phyloP scores from a whole-genome alignment of 2,797 vertebrate species.

The Cryptoblepharus egeriae region DNA sequence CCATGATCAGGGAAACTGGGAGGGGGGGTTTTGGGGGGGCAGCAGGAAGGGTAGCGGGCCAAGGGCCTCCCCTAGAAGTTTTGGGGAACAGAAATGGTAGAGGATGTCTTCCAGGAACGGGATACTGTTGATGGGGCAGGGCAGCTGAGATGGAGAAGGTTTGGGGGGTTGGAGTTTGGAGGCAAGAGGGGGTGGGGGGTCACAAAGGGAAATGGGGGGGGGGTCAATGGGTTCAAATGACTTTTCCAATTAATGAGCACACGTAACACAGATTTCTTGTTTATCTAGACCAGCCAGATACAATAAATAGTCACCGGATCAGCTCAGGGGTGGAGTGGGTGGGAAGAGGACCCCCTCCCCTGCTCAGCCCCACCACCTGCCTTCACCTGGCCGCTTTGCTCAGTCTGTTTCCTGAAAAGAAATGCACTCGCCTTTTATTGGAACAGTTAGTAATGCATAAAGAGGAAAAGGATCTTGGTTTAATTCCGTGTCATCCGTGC shows the following conservation, averaged over 20 bases:
- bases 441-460: constrained; percentile 33
- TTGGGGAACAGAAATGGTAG: background rate
- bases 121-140: background rate
- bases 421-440: background rate
- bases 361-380: background rate
- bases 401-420: background rate
- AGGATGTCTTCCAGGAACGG: accelerated
- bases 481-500: constrained; percentile 89
- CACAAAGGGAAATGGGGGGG: background rate
- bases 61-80: no score
- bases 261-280: constrained; percentile 63
- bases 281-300: constrained; percentile 99
- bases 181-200: background rate
- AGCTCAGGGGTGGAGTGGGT: background rate
- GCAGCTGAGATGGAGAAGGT: background rate
- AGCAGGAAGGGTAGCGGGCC: background rate
- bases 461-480: constrained; percentile 64
- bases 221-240: constrained; percentile 59
- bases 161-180: background rate
- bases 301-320: constrained; percentile 81
- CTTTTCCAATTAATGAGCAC: constrained; percentile 49
- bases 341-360: background rate
- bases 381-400: background rate
- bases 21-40: no score
- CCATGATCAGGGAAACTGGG: constrained; percentile 67